Evolutionary conservation across 2,797 vertebrate genomes (phyloP), one percentile per base, ranked within the genome.

Genomic region (Bryconaethiops microstoma): DNA sequence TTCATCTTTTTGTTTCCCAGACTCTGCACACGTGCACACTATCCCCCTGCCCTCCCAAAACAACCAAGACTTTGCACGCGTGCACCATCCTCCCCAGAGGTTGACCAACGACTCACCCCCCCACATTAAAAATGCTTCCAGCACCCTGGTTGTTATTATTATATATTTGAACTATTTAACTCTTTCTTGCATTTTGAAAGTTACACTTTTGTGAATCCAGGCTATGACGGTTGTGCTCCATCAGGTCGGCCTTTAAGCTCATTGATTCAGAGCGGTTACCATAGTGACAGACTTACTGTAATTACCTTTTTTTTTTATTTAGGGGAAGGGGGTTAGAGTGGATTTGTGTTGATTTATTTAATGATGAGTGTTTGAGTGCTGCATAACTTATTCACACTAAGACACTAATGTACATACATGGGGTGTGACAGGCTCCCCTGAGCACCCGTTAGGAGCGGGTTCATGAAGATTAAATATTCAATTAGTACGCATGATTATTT

Each of bases 271-370:
- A 68, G 57, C 25, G 29, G 77, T 85, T 80, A 64, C 81, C 70
- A 82, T 80, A 45, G 80, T 70, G 74, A 80, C 70, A 68, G 59
- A 29, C 67, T 80, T 77, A 71, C 70, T 52, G 75, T 82, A 85
- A 85, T 85, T 80, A 82, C 74, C 57, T 82, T 64, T 82, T 65
- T 82, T 64, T 82, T 78, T 77, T 48, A n/a, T 50, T 45, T 12
- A 21, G 48, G 50, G 23, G 29, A 2, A 35, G 62, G 40, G 54
- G 19, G 50, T 64, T 60, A 59, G 25, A 71, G 78, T 76, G 84
- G 71, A 82, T 82, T 85, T 82, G 81, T 85, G 74, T 80, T 82
- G 74, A 82, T 85, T 80, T 82, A 60, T 82, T 85, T 80, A 77
- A 75, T 79, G 60, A 78, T 80, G 73, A 74, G 71, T 68, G 54